A percentile compares a stretch with the other conserved stretches of the same genome.
Evolutionary conservation across 1,140 invertebrate species (phyloP).

Genomic region (Cryptotermes secundus): DNA sequence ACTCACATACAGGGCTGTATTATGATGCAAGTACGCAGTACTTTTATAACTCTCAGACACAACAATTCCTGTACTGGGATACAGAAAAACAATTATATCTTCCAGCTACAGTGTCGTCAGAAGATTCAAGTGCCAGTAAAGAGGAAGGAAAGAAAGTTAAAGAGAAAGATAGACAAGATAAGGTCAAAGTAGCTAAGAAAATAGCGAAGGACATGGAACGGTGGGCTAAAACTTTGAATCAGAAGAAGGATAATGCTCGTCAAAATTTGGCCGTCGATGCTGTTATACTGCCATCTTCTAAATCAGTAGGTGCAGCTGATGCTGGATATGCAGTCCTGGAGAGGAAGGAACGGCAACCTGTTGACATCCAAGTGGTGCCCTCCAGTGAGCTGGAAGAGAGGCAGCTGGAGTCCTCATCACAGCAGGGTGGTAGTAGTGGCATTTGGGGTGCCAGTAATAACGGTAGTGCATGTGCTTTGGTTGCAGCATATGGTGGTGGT

Average conservation of each 20-base stretch:
- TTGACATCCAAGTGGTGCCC: background rate
- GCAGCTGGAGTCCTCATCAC: background rate
- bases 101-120: constrained; percentile 53
- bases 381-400: background rate
- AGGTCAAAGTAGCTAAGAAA: constrained; percentile 96
- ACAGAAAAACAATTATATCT: constrained; percentile 78
- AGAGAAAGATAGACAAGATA: constrained; percentile 66
- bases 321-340: constrained; percentile 87
- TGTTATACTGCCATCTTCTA: constrained; percentile 39
- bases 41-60: constrained; percentile 86
- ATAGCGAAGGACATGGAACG: constrained; percentile 95
- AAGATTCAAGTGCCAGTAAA: constrained; percentile 40
- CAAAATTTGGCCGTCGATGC: constrained; percentile 60
- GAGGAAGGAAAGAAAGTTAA: constrained; percentile 39
- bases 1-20: constrained; percentile 87
- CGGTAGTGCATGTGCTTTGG: constrained; percentile 48
- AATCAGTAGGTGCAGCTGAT: constrained; percentile 73
- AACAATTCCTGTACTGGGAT: constrained; percentile 96
- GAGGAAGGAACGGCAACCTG: constrained; percentile 52
- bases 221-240: constrained; percentile 97
- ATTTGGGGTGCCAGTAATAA: no score
- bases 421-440: background rate
- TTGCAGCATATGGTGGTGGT: constrained; percentile 77
- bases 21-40: constrained; percentile 95
- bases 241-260: constrained; percentile 87